Evolutionary conservation across 2,113 vertebrate genomes (phyloP), one percentile per base, ranked within the genome.

Genomic region (Pungitius pungitius): DNA sequence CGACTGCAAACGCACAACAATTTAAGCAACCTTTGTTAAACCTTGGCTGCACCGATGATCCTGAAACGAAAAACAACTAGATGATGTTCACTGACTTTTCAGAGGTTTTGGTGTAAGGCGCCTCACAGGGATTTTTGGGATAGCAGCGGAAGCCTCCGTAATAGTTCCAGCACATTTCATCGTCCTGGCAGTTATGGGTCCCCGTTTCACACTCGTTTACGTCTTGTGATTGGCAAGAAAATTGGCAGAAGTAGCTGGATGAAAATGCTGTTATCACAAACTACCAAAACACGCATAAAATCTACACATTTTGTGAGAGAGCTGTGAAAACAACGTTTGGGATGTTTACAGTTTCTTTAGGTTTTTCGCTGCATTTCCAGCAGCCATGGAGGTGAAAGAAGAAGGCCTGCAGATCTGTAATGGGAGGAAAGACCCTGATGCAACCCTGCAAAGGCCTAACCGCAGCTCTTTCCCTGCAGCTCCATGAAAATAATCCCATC

Each of bases 101-200:
- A 7, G 96, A 93, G 24, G 95, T 95, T 68, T 95, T 94, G 74
- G 95, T 56, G 0, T 99, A 99, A 20, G 97, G 98, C 40, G 97
- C 94, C 92, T 96, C 95, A 52, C 98, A 99, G 82, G 96, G 97
- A 83, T 98, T 96, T 92, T 92, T 94, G 72, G 96, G 97, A 85
- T 99, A 99, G 88, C 97, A 99, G 30, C 97, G 96, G 92, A 96
- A 97, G 74, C 96, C 96, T 24, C 97, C 96, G 0, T 95, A 96
- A 82, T 99, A 99, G 90, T 99, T 99, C 96, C 96, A 98, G 88
- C 98, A 99, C 83, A 95, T 97, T 81, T 97, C 96, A n/a, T 98
- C 96, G 62, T 98, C 97, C 78, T 93, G 91, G 91, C 98, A 99
- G 60, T 96, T 94, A 69, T 96, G 95, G 47, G 89, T 89, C 71